Conservation (phyloP, 2,113 vertebrate species). For the Aviceda subcristata region DNA sequence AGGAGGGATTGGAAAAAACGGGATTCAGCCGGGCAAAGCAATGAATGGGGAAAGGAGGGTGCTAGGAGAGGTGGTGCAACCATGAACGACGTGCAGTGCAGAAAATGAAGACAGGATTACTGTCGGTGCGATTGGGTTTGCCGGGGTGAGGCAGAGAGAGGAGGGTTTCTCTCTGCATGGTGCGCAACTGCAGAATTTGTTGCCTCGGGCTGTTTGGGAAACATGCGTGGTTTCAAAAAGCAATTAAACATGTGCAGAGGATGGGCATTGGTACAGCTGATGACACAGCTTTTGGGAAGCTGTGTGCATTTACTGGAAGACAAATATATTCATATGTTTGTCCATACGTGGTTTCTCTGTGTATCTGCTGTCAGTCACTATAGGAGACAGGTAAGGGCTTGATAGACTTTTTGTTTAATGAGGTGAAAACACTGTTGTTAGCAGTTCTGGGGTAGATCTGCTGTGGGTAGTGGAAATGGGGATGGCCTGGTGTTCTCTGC, state of each 20-base stretch:
- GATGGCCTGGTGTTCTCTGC: neutral
- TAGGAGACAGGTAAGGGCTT: neutral
- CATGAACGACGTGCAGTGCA: fast-evolving
- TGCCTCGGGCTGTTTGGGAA: neutral
- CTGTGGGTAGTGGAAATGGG: neutral
- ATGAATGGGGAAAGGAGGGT: neutral
- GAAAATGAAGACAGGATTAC: neutral
- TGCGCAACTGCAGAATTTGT: neutral
- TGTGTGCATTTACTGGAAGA: neutral
- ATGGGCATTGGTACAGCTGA: neutral
- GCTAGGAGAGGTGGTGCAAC: neutral
- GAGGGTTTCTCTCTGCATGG: fast-evolving
- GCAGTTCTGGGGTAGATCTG: neutral
- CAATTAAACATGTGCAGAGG: neutral
- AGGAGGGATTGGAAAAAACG: neutral
- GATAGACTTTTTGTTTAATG: neutral
- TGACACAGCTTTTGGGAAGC: neutral
- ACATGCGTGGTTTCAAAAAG: neutral
- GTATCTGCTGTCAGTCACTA: fast-evolving
- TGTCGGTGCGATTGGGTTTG: fast-evolving
- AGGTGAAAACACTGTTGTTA: neutral
- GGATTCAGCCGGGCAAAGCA: neutral
- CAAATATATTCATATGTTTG: neutral
- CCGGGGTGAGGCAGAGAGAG: neutral
- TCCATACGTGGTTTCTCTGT: neutral